Evolutionary conservation across 2,113 vertebrate species (phyloP).

Genomic region (Otus sunia): DNA sequence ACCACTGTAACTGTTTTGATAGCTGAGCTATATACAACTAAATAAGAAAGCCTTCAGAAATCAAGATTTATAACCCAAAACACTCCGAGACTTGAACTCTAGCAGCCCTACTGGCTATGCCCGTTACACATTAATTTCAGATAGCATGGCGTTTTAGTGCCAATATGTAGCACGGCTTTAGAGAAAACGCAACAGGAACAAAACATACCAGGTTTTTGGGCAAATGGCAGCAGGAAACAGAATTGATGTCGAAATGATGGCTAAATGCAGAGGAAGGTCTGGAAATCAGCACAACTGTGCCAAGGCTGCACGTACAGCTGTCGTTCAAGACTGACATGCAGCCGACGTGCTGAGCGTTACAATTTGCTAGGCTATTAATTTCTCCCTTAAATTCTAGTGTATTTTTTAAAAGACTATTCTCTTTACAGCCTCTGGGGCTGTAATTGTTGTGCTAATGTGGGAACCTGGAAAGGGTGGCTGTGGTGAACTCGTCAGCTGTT

Average conservation of each 20-base stretch:
- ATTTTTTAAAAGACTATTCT: constrained; percentile 1
- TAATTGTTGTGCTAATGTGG: constrained; percentile 27
- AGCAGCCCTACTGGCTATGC: not conserved
- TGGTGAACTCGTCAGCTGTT: not conserved
- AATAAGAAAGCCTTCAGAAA: not conserved
- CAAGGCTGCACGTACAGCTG: not conserved
- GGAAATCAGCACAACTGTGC: not conserved
- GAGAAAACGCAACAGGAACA: not conserved
- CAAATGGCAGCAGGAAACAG: not conserved
- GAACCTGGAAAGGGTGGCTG: not conserved
- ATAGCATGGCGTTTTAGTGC: not conserved
- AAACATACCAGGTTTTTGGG: not conserved
- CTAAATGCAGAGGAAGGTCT: not conserved
- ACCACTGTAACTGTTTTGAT: not conserved
- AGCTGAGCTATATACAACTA: not conserved
- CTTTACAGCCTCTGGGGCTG: constrained; percentile 3
- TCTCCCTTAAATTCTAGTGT: not conserved
- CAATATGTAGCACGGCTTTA: not conserved
- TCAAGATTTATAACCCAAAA: not conserved
- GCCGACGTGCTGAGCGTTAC: not conserved
- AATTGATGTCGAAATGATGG: not conserved
- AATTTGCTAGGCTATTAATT: constrained; percentile 1
- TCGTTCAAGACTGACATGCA: not conserved
- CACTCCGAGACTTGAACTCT: rapidly evolving
- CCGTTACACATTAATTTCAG: not conserved